phyloP scores from a whole-genome alignment of 2,888 invertebrate species.

The Gari tellinella region DNA sequence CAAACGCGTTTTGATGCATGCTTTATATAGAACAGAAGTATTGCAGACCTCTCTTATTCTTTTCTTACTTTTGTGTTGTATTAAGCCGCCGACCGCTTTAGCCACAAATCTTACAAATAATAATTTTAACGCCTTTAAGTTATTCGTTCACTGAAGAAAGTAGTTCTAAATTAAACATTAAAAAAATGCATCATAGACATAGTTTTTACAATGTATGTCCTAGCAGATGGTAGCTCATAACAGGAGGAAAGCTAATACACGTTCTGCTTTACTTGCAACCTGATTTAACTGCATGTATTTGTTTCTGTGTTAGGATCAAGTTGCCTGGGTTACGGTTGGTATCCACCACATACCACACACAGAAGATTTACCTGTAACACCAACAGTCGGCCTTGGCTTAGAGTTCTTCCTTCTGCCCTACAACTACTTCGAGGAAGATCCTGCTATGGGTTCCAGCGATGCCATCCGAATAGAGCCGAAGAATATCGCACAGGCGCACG shows the following conservation, averaged over 20 bases:
- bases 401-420: constrained; percentile 37
- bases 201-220: no score
- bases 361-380: constrained; percentile 46
- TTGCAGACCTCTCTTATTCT: no score
- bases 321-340: constrained; percentile 56
- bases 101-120: neutral
- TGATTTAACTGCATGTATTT: neutral
- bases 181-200: neutral
- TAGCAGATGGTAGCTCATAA: no score
- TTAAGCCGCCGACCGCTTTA: neutral
- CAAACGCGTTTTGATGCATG: no score
- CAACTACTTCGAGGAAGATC: constrained; percentile 44
- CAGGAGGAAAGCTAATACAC: no score
- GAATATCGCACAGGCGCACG: neutral
- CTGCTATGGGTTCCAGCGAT: constrained; percentile 38
- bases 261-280: no score
- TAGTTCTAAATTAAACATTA: neutral
- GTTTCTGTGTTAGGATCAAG: constrained; percentile 40
- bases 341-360: constrained; percentile 52
- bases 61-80: no score
- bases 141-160: neutral
- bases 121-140: no score
- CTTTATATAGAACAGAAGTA: no score
- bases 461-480: constrained; percentile 30
- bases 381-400: constrained; percentile 45